phyloP scores from a whole-genome alignment of 2,113 vertebrate genomes.

The Silurus asotus region DNA sequence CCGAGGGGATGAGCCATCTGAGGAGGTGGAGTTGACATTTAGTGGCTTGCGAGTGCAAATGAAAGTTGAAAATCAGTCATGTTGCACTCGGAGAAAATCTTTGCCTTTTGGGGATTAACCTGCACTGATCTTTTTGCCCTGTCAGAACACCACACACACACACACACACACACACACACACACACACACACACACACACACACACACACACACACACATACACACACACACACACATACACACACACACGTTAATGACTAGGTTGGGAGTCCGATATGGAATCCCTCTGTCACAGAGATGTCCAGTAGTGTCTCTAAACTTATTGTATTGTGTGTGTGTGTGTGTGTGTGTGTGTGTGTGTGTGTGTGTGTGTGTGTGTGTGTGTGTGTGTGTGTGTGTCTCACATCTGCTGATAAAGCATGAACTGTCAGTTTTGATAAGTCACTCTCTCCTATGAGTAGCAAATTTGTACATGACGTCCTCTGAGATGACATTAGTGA shows the following conservation, averaged over 20 bases:
- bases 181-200: slow-evolving; percentile 23
- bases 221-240: slow-evolving; percentile 21
- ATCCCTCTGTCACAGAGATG: slow-evolving; percentile 40
- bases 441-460: slow-evolving; percentile 48
- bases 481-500: slow-evolving; percentile 54
- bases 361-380: neutral
- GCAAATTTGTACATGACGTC: slow-evolving; percentile 49
- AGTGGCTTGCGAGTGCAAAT: slow-evolving; percentile 11
- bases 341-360: neutral
- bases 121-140: slow-evolving; percentile 34
- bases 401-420: slow-evolving; percentile 52
- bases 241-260: slow-evolving; percentile 5
- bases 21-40: slow-evolving; percentile 33
- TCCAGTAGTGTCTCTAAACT: slow-evolving; percentile 20
- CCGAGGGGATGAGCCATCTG: neutral
- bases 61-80: slow-evolving; percentile 29
- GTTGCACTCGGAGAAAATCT: slow-evolving; percentile 30
- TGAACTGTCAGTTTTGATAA: slow-evolving; percentile 56
- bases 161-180: neutral
- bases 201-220: slow-evolving; percentile 5
- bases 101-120: slow-evolving; percentile 49
- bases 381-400: neutral
- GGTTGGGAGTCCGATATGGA: slow-evolving; percentile 31
- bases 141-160: slow-evolving; percentile 17
- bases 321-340: slow-evolving; percentile 12